Base-by-base conservation (phyloP, 1,140 invertebrate genomes). In the Macrostomum lignano region DNA sequence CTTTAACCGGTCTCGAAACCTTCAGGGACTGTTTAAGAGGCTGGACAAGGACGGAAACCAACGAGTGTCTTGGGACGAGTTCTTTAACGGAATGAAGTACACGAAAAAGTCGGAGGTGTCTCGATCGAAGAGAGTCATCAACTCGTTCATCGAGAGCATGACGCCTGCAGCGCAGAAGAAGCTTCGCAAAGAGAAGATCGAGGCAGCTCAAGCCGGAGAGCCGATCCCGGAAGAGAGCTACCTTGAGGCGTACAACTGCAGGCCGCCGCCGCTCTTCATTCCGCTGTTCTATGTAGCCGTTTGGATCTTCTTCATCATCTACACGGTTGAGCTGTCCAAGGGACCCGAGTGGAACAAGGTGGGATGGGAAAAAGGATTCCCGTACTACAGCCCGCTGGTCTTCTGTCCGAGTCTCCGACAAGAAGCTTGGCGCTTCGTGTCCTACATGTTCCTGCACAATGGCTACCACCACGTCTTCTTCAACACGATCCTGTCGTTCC, bases 361-460 rank as follows among this genome's bases (percentile, higher is more conserved):
- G n/a, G n/a, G n/a, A n/a, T n/a, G n/a, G n/a, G n/a, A 28, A 24
- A 24, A 19, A 36, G 31, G 31, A 21, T 42, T 13, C 13, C 33
- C 31, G 14, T 25, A 14, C 17, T 14, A 20, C 9, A 36, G 24
- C 31, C 23, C 34, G 17, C 21, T 36, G 17, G 81, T 88, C 37
- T 91, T 84, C 61, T 66, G 76, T 38, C 77, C 79, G 11, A 78
- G 88, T 61, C 72, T 75, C 51, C 65, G 78, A 21, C 63, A 69
- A 24, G 76, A 91, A 58, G 63, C 86, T 29, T 88, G 81, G 79
- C 67, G 81, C 47, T 91, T 86, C 55, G 60, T 84, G 38, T 69
- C 78, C 41, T 91, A 91, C 62, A 82, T 81, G 70, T 71, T 88
- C 38, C 66, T 91, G 43, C 82, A 91, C 59, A 76, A n/a, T n/a